These are phyloP conservation scores for Ophioninae sp. DNA, from an alignment of 2,888 invertebrate genomes.

Conservation along the genomic window DNA sequence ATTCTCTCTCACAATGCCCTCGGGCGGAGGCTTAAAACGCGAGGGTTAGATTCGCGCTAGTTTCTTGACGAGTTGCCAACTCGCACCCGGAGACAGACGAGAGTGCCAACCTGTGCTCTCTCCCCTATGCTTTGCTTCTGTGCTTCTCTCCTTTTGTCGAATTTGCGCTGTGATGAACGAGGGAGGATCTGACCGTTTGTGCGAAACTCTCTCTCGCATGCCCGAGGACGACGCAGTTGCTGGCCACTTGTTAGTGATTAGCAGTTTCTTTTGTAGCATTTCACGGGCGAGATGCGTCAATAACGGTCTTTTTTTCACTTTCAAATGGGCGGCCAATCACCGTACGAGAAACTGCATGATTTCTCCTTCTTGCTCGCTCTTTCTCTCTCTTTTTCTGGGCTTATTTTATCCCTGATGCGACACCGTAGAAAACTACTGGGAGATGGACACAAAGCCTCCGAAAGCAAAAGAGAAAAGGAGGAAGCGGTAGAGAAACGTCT, in stretches of 20 bases:
- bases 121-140: constrained; percentile 17
- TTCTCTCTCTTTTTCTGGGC: constrained; percentile 30
- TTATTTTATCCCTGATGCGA: constrained; percentile 61
- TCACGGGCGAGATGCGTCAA: constrained; percentile 34
- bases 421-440: constrained; percentile 64
- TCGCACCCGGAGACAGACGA: constrained; percentile 72
- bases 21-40: constrained; percentile 56
- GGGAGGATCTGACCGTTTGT: constrained; percentile 38
- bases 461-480: constrained; percentile 48
- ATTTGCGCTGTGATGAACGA: constrained; percentile 58
- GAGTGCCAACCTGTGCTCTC: constrained; percentile 69
- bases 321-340: constrained; percentile 15
- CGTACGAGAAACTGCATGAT: neutral
- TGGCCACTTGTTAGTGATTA: constrained; percentile 38
- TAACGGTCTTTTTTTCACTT: constrained; percentile 26
- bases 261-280: constrained; percentile 16
- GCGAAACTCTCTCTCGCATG: neutral
- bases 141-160: constrained; percentile 60
- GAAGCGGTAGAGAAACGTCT: constrained; percentile 49
- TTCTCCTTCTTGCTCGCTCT: neutral
- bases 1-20: constrained; percentile 65
- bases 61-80: constrained; percentile 81
- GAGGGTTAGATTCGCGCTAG: constrained; percentile 78
- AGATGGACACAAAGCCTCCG: constrained; percentile 63
- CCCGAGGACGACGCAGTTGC: constrained; percentile 22